Conservation (phyloP, 2,113 vertebrate genomes). For the Nesoenas mayeri region DNA sequence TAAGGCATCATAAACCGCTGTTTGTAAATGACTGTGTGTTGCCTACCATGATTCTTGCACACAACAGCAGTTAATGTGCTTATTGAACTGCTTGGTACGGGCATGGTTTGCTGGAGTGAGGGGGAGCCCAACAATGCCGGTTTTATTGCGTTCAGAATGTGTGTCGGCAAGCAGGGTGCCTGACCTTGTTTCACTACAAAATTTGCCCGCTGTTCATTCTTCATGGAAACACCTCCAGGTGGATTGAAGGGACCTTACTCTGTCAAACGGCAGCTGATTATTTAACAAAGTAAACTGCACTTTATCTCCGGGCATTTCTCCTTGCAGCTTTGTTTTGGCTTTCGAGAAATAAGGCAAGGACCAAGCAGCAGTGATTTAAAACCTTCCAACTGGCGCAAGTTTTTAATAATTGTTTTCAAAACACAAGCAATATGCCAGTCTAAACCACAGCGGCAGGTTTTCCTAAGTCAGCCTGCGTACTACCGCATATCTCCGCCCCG, state of each 20-base stretch:
- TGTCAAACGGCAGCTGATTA: neutral
- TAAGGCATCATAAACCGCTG: neutral
- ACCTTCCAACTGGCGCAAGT: neutral
- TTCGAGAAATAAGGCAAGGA: neutral
- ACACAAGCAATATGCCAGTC: neutral
- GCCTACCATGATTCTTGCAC: neutral
- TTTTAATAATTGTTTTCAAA: slow-evolving; percentile 38
- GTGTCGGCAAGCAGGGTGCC: neutral
- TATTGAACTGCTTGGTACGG: slow-evolving; percentile 17
- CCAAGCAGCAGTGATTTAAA: neutral
- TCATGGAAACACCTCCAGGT: slow-evolving; percentile 2
- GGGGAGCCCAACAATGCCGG: neutral
- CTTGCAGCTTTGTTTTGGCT: neutral
- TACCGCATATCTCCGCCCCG: neutral
- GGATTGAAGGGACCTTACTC: neutral
- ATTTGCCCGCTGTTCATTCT: neutral
- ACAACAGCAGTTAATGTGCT: neutral
- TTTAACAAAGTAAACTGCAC: neutral
- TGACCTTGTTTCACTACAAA: neutral
- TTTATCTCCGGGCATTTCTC: neutral
- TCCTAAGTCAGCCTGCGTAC: neutral
- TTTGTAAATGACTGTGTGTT: neutral
- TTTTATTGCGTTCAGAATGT: neutral
- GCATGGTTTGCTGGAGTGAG: neutral
- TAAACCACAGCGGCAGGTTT: slow-evolving; percentile 23